A percentile compares a stretch with the other conserved stretches of the same genome.
These are phyloP conservation scores for Theonella swinhoei DNA, from an alignment of 37 sponge, comb jelly and placozoan genomes.

Conservation along the genomic window DNA sequence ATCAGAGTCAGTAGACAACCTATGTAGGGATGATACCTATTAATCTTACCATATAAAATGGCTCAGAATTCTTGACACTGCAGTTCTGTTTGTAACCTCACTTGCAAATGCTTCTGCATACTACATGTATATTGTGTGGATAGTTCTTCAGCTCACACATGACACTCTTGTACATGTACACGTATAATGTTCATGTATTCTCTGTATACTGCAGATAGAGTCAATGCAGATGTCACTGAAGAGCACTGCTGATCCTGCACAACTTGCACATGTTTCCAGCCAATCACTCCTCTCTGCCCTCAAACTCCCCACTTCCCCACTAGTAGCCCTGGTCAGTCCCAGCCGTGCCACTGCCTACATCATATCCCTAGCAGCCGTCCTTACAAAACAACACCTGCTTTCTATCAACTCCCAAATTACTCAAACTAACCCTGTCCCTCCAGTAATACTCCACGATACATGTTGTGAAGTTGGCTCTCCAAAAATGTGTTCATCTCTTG, in stretches of 20 bases:
- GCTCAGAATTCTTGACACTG: too few relatives aligned
- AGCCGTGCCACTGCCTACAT: slow-evolving; percentile 30
- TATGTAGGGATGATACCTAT: too few relatives aligned
- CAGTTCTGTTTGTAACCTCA: too few relatives aligned
- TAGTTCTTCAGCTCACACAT: too few relatives aligned
- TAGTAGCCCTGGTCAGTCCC: slow-evolving; percentile 4
- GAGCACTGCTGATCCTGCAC: slow-evolving; percentile 6
- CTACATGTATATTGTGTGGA: too few relatives aligned
- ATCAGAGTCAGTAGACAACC: too few relatives aligned
- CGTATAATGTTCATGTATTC: too few relatives aligned
- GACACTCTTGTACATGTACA: too few relatives aligned
- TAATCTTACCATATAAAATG: too few relatives aligned
- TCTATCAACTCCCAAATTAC: slow-evolving; percentile 9
- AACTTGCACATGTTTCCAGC: background rate
- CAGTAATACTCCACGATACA: slow-evolving; percentile 36
- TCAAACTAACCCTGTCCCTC: slow-evolving; percentile 1
- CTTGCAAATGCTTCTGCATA: too few relatives aligned
- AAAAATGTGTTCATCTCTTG: slow-evolving; percentile 12
- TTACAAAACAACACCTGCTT: slow-evolving; percentile 15
- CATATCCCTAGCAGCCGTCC: slow-evolving; percentile 19
- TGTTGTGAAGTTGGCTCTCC: slow-evolving; percentile 25
- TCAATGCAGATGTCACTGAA: slow-evolving; percentile 50
- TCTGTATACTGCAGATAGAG: slow-evolving; percentile 27
- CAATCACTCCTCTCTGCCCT: slow-evolving; percentile 30
- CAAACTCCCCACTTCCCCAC: background rate